Percentiles rank a stretch among this genome's conserved stretches.
These are phyloP conservation scores for Liopterus haemorrhoidalis DNA, from an alignment of 2,888 invertebrate species.

Conservation along the genomic window DNA sequence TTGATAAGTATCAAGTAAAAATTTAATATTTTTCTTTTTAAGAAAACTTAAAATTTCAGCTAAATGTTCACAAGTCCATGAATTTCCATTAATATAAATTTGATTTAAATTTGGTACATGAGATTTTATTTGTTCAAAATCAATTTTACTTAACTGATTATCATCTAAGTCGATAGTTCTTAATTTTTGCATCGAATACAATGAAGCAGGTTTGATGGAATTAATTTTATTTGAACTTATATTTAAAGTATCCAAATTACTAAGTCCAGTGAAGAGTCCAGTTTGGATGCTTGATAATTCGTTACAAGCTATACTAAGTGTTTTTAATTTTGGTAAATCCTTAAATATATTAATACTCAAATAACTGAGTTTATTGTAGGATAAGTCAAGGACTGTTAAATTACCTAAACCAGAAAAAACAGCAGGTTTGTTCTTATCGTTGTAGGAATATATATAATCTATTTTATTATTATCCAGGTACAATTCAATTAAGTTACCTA, in stretches of 20 bases:
- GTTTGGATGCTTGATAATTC: constrained; percentile 13
- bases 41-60: constrained; percentile 15
- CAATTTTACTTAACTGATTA: constrained; percentile 16
- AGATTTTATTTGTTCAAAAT: constrained; percentile 13
- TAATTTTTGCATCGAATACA: constrained; percentile 15
- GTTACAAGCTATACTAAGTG: constrained; percentile 16
- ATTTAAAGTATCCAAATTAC: constrained; percentile 13
- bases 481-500: constrained; percentile 10
- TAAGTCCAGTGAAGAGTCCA: constrained; percentile 16
- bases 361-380: constrained; percentile 9
- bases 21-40: constrained; percentile 5
- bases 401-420: constrained; percentile 15
- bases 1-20: constrained; percentile 1
- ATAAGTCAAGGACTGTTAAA: constrained; percentile 12
- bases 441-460: constrained; percentile 5
- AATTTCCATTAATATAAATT: constrained; percentile 16
- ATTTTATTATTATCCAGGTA: constrained; percentile 11
- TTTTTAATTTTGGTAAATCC: constrained; percentile 13
- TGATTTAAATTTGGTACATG: constrained; percentile 3
- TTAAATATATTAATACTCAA: constrained; percentile 14
- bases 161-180: constrained; percentile 12
- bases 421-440: constrained; percentile 3
- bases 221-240: constrained; percentile 15
- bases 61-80: constrained; percentile 18
- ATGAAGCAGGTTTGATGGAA: constrained; percentile 10